Evolutionary conservation across 2,888 invertebrate species (phyloP), one percentile per base, ranked within the genome.

Genomic region (Antheraea assamensis): DNA sequence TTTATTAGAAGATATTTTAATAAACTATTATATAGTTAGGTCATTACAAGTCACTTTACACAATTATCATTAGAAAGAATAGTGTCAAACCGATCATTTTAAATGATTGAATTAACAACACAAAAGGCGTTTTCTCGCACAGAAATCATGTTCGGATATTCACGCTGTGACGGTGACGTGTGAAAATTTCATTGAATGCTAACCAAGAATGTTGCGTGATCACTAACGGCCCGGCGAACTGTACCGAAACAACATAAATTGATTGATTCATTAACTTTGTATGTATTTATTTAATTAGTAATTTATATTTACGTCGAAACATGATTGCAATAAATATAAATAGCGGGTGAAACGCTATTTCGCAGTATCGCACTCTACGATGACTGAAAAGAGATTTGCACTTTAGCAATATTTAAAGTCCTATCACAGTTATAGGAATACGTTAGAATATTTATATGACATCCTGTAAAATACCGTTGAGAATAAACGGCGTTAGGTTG

Each of bases 141-240:
- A 73, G 58, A 73, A 70, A 73, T 73, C 73, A 58, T 71, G 73
- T 35, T 71, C 71, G 49, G 7, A 73, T 49, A 31, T 72, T 70
- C 52, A 42, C 71, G 35, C 42, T 71, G 52, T 71, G 71, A 42
- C 49, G 71, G 49, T 73, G 78, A 78, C 72, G 75, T 76, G 77
- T 76, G 75, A 78, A 78, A 75, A 73, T 76, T 73, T 75, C 74
- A 75, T 74, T 70, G 74, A 30, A 5, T 24, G 55, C 70, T 35
- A 30, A 17, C 47, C 30, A 75, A 75, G 77, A 77, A 78, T 78
- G 72, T 74, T 61, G 75, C 74, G 74, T 76, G 76, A 24, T 19
- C 52, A 66, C 7, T 71, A 47, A 70, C 70, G 71, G 61, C 42
- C 42, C 30, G 61, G 35, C n/a, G 35, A 70, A 72, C 55, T 27